Percentiles rank a stretch among this genome's conserved stretches.
These are phyloP conservation scores for Platorchestia sp. DNA, from an alignment of 1,140 invertebrate species.

Conservation along the genomic window DNA sequence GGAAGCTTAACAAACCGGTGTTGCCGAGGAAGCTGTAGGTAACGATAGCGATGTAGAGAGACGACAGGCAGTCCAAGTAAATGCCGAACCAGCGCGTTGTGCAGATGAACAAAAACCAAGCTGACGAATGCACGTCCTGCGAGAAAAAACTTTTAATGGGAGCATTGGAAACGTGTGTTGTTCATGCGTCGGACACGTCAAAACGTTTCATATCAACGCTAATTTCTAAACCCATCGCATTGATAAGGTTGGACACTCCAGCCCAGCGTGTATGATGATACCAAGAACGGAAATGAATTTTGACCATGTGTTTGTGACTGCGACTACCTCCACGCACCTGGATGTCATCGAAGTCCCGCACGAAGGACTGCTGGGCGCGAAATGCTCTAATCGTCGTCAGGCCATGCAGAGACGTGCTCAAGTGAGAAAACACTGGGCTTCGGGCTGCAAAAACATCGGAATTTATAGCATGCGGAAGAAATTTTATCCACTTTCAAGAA, in stretches of 20 bases:
- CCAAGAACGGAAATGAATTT: too few species aligned
- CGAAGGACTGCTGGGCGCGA: constrained; percentile 68
- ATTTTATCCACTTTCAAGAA: too few species aligned
- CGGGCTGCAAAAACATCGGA: constrained; percentile 69
- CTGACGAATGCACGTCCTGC: constrained; percentile 81
- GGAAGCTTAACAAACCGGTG: constrained; percentile 49
- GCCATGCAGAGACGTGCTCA: constrained; percentile 74
- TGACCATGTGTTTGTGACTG: too few species aligned
- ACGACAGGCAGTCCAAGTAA: constrained; percentile 83
- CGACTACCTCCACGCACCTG: neutral
- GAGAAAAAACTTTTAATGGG: neutral
- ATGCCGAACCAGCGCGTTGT: constrained; percentile 88
- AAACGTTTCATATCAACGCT: too few species aligned
- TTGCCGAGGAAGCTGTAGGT: constrained; percentile 81
- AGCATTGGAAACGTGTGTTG: neutral
- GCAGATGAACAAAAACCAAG: constrained; percentile 82
- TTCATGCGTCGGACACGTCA: neutral
- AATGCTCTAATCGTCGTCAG: constrained; percentile 74
- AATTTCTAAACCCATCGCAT: too few species aligned
- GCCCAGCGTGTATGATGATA: neutral
- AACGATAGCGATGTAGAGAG: constrained; percentile 79
- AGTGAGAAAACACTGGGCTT: constrained; percentile 74
- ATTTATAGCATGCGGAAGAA: neutral
- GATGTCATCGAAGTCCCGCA: constrained; percentile 27
- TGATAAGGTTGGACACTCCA: neutral